These are phyloP conservation scores for Tenthredo mesomela DNA, from an alignment of 2,888 invertebrate genomes.

Conservation along the genomic window DNA sequence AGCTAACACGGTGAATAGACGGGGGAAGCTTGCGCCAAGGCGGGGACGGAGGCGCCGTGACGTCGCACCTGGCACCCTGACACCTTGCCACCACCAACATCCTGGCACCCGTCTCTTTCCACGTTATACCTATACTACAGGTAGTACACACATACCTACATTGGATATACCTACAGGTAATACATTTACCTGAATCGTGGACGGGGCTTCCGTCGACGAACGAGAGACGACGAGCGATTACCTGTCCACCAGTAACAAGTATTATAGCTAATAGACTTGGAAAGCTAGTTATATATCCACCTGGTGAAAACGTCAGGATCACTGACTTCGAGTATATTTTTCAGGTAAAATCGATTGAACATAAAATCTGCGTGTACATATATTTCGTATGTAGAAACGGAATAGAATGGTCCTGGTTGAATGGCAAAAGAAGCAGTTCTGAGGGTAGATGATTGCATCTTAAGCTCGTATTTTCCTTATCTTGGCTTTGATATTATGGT, in stretches of 20 bases:
- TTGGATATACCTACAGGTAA: neutral
- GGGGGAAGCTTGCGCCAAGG: constrained; percentile 18
- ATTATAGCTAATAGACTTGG: constrained; percentile 35
- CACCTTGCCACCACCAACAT: constrained; percentile 31
- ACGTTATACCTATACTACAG: neutral
- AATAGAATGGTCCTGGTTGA: constrained; percentile 2
- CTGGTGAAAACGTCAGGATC: neutral
- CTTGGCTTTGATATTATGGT: constrained; percentile 7
- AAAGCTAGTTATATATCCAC: neutral
- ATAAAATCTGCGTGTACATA: neutral
- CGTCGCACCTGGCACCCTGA: constrained; percentile 54
- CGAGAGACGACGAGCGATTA: constrained; percentile 37
- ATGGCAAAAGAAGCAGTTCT: constrained; percentile 15
- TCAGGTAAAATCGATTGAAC: neutral
- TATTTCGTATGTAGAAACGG: neutral
- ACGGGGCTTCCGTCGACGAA: constrained; percentile 34
- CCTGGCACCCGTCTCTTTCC: constrained; percentile 14
- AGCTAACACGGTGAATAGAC: constrained; percentile 54
- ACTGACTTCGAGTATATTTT: neutral
- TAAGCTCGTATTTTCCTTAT: constrained; percentile 14
- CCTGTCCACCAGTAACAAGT: constrained; percentile 40
- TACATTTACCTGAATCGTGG: constrained; percentile 11
- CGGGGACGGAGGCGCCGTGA: constrained; percentile 44
- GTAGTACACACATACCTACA: neutral
- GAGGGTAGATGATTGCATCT: constrained; percentile 33